A percentile compares a stretch with the other conserved stretches of the same genome.
Evolutionary conservation across 2,113 vertebrate species (phyloP).

Genomic region (Alligator sinensis): DNA sequence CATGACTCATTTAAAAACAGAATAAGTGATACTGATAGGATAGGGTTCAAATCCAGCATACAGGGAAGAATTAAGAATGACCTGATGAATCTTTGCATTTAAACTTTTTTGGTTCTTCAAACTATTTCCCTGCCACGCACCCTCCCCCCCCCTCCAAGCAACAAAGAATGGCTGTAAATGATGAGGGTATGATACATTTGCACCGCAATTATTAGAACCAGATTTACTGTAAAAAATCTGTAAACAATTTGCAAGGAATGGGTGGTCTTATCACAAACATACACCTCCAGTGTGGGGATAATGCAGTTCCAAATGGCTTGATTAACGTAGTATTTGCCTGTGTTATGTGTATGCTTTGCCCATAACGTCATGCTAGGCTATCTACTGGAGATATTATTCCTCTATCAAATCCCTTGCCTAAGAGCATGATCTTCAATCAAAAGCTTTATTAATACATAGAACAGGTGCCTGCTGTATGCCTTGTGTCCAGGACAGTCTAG

Average conservation of each 20-base stretch:
- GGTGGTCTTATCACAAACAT: not conserved
- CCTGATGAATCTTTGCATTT: not conserved
- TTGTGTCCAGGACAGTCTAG: not conserved
- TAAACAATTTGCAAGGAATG: not conserved
- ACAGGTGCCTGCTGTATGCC: not conserved
- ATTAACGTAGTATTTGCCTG: not conserved
- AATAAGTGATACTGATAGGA: not conserved
- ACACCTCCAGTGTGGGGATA: not conserved
- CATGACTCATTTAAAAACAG: not conserved
- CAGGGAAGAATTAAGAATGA: not conserved
- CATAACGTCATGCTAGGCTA: not conserved
- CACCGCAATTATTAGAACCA: not conserved
- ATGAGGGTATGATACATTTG: not conserved
- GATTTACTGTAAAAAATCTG: constrained; percentile 3
- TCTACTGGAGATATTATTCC: no score
- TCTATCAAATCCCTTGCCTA: no score
- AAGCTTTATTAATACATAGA: not conserved
- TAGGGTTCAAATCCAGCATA: not conserved
- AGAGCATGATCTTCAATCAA: not conserved
- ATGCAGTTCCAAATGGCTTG: not conserved
- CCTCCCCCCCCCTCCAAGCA: not conserved
- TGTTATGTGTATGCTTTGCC: not conserved
- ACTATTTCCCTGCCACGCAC: not conserved
- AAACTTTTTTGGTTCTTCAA: not conserved
- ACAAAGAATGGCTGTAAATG: not conserved